Evolutionary conservation across 2,113 vertebrate genomes (phyloP).

Genomic region (Colossoma macropomum): DNA sequence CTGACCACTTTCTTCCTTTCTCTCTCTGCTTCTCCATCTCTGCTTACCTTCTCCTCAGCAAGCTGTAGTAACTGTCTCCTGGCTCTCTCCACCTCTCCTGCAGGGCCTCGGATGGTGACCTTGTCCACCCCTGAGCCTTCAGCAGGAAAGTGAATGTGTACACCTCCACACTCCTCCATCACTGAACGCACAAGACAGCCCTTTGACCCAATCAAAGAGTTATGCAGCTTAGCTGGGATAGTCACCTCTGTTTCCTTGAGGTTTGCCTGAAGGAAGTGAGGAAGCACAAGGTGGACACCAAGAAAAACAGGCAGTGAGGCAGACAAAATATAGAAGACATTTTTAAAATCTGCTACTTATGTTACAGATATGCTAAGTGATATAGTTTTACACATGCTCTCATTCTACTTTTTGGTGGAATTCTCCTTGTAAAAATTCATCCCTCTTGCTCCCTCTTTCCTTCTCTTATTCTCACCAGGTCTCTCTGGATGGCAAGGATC

Average conservation of each 20-base stretch:
- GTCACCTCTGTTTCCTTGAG: conserved; percentile 80
- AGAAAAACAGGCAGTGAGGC: neutral
- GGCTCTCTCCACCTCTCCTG: conserved; percentile 80
- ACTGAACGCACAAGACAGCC: conserved; percentile 83
- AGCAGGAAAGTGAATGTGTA: conserved; percentile 84
- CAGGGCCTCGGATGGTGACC: conserved; percentile 79
- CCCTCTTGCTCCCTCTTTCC: neutral
- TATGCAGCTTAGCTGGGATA: conserved; percentile 83
- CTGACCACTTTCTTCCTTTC: too few relatives aligned
- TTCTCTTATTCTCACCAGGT: conserved; percentile 76
- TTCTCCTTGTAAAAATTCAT: neutral
- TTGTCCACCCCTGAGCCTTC: conserved; percentile 79
- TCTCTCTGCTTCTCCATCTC: neutral
- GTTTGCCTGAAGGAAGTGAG: conserved; percentile 73
- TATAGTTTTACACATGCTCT: neutral
- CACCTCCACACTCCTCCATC: conserved; percentile 85
- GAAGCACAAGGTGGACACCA: neutral
- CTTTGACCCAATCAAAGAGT: conserved; percentile 84
- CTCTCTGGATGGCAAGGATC: conserved; percentile 82
- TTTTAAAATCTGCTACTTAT: neutral
- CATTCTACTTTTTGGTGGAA: neutral
- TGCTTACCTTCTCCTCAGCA: conserved; percentile 80
- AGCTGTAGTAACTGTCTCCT: conserved; percentile 81
- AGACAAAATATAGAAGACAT: neutral
- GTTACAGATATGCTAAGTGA: neutral